These are phyloP conservation scores for Cactoblastis cactorum DNA, from an alignment of 2,888 invertebrate genomes.

Conservation along the genomic window DNA sequence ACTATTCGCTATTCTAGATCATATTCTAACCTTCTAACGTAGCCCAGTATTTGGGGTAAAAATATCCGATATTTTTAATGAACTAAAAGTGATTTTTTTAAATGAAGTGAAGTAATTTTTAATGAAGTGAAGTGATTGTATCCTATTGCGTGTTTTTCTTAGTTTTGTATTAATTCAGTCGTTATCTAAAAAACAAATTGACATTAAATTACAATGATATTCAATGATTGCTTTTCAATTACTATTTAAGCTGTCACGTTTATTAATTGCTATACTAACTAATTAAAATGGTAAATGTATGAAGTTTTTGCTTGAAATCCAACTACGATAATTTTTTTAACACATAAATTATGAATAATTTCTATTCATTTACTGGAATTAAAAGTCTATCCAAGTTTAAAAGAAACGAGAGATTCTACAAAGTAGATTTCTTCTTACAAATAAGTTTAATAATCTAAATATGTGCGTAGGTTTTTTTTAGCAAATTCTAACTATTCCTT, in stretches of 20 bases:
- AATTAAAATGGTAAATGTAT: background rate
- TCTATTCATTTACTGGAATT: background rate
- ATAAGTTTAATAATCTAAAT: constrained; percentile 31
- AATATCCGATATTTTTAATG: too few species aligned
- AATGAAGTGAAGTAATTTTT: too few species aligned
- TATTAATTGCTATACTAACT: constrained; percentile 16
- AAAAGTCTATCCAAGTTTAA: too few species aligned
- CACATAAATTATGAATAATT: background rate
- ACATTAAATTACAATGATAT: constrained; percentile 59
- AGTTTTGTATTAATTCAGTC: constrained; percentile 11
- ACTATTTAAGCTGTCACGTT: constrained; percentile 22
- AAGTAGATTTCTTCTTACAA: constrained; percentile 28
- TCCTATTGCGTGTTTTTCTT: too few species aligned
- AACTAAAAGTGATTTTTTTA: too few species aligned
- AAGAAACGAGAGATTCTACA: background rate
- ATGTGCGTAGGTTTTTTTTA: constrained; percentile 64
- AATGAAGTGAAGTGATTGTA: too few species aligned
- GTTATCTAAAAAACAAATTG: constrained; percentile 56
- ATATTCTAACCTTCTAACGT: too few species aligned
- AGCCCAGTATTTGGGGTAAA: too few species aligned
- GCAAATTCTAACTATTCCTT: constrained; percentile 40
- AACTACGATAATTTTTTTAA: too few species aligned
- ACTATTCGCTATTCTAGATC: too few species aligned
- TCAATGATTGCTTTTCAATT: constrained; percentile 42
- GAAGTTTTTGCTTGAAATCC: background rate